Conservation (phyloP, 2,888 invertebrate genomes). For the Ernsta delagoae region DNA sequence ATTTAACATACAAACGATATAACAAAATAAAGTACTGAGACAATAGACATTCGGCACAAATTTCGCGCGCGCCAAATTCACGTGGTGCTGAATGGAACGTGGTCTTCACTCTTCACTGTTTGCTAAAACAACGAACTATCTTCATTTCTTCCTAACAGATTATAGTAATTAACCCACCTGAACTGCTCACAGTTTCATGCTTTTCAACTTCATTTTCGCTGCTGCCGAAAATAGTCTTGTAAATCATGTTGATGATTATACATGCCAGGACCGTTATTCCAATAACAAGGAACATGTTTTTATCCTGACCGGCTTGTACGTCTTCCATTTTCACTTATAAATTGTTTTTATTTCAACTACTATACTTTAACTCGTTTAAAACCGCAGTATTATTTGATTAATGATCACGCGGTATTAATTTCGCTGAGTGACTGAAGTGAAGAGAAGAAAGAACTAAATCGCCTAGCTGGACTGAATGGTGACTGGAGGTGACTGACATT, state of each 20-base stretch:
- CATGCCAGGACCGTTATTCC: slow-evolving; percentile 63
- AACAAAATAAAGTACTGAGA: slow-evolving; percentile 21
- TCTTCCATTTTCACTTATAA: slow-evolving; percentile 79
- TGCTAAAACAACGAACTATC: background rate
- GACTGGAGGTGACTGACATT: too few species aligned
- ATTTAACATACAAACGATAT: slow-evolving; percentile 16
- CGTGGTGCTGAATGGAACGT: slow-evolving; percentile 16
- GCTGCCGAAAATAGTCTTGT: slow-evolving; percentile 67
- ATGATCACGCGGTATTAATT: slow-evolving; percentile 69
- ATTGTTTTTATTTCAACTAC: slow-evolving; percentile 38
- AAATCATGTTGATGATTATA: slow-evolving; percentile 69
- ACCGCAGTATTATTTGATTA: slow-evolving; percentile 36
- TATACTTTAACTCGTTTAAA: slow-evolving; percentile 29
- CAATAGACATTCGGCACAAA: slow-evolving; percentile 8
- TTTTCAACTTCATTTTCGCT: slow-evolving; percentile 67
- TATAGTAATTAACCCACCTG: slow-evolving; percentile 57
- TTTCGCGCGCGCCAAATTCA: slow-evolving; percentile 39
- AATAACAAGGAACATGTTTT: slow-evolving; percentile 60
- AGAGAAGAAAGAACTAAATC: too few species aligned
- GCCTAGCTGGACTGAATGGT: too few species aligned
- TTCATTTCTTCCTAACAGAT: slow-evolving; percentile 4
- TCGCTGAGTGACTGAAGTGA: slow-evolving; percentile 43
- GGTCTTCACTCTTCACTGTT: background rate
- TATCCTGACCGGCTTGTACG: slow-evolving; percentile 65
- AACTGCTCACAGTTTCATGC: slow-evolving; percentile 67